Evolutionary conservation across 2,888 invertebrate species (phyloP).

Genomic region (Psococerastis gibbosa): DNA sequence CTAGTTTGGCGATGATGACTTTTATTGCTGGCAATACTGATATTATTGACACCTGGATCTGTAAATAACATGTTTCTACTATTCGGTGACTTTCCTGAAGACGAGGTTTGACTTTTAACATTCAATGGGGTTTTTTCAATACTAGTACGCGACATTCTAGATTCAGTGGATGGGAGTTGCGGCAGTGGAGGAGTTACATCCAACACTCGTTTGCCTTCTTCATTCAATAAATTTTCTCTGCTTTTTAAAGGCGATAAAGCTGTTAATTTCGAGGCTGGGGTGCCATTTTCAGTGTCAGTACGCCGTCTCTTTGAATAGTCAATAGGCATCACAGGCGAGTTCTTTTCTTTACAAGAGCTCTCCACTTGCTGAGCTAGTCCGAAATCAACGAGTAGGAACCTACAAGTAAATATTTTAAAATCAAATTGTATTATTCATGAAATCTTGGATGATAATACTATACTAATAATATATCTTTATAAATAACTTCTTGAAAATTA

Average conservation of each 20-base stretch:
- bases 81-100: not conserved
- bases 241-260: not conserved
- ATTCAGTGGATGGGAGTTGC: not conserved
- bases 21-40: not conserved
- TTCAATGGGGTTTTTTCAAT: not conserved
- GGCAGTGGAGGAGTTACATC: too few species aligned
- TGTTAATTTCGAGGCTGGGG: not conserved
- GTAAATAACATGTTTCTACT: slow-evolving; percentile 3
- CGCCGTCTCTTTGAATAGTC: slow-evolving; percentile 1
- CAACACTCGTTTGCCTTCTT: not conserved
- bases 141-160: too few species aligned
- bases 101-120: not conserved
- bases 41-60: not conserved
- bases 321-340: slow-evolving; percentile 8
- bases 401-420: slow-evolving; percentile 24
- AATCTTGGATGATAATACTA: too few species aligned
- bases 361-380: slow-evolving; percentile 57
- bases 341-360: slow-evolving; percentile 17
- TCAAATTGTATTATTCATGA: too few species aligned
- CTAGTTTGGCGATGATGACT: not conserved
- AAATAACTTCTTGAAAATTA: too few species aligned
- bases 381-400: slow-evolving; percentile 71
- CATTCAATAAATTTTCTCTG: not conserved
- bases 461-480: too few species aligned
- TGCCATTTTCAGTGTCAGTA: not conserved